Evolutionary conservation across 2,797 vertebrate species (phyloP), one percentile per base, ranked within the genome.

Genomic region (Glyptemys insculpta): DNA sequence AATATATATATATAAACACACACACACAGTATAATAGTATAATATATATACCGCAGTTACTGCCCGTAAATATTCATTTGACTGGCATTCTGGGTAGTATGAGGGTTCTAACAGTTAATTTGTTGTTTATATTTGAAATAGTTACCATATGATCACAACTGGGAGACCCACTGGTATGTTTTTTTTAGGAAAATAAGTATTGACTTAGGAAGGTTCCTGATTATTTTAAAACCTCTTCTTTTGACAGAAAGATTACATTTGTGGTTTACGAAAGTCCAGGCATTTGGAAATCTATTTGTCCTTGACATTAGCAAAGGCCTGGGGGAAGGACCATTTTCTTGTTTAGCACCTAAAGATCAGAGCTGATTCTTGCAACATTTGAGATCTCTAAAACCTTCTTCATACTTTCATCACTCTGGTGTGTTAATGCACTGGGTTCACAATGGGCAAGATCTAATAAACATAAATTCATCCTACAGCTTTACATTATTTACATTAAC

Each of bases 311-410:
- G 47, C 86, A 93, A 65, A 18, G 16, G 37, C 56, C 65, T 90
- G 0, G 2, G 29, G 11, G 21, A 44, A 91, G 53, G n/a, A 93
- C 76, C 59, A 65, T 79, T 86, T 95, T n/a, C 57, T 79, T 85
- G 78, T 95, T 92, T 19, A 86, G 52, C 50, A 92, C 37, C 78
- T 88, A 91, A 94, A 96, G 94, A 85, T 89, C 93, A 86, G 47
- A 85, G 12, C 1, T 87, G 41, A 81, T 83, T 91, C 27, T 65
- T 1, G 1, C 23, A 85, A 56, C 47, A 49, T 65, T 84, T 93
- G 56, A 91, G 93, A 74, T 12, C 5, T 23, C 57, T 87, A 83
- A 79, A 65, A 31, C 47, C 31, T 62, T 82, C 53, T 62, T 19
- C 21, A 10, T 81, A 68, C 10, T 83, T 74, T 84, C 44, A 68